Evolutionary conservation across 64 coral and sea anemone genomes (phyloP), one percentile per base, ranked within the genome.

Genomic region (Stichodactyla helianthus): DNA sequence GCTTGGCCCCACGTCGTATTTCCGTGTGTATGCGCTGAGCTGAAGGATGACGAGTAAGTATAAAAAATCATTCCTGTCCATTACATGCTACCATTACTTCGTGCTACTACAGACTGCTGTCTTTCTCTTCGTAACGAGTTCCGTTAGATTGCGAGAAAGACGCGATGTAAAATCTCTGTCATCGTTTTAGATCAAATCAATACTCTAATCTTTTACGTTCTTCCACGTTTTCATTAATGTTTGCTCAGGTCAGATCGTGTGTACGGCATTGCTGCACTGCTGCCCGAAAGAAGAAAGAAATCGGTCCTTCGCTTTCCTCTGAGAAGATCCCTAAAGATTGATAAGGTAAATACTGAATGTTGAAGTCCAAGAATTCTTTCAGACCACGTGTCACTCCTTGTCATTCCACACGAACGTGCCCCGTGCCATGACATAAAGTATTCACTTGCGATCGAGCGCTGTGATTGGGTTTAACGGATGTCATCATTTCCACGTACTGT

Each of bases 1-100:
- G 93, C 89, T 16, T 95, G 93, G 93, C 93, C 93, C 16, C 93
- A 95, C 86, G 89, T 91, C 4, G 91, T 95, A 44, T 95, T 95
- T 25, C 93, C 93, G 19, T 95, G 93, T 88, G 86, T 95, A 19
- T 88, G 89, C 71, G 86, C 93, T 58, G 64, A 85, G 28, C 77
- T 91, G 51, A 91, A 91, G 31, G 93, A 91, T 19, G 90, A 95
- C 50, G 82, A 82, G 93, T 95, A 86, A 78, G 92, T 93, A 53
- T 0, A 63, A 18, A 6, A 35, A 15, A 2, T 17, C 17, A 44
- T 44, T 44, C 35, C 35, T 3, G 35, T 2, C 35, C 35, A 44
- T 44, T 1, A 44, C 35, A 44, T n/a, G n/a, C n/a, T n/a, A n/a
- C n/a, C n/a, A n/a, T n/a, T n/a, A n/a, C n/a, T n/a, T n/a, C n/a